phyloP scores from a whole-genome alignment of 2,888 invertebrate species.

The Athalia rosae region DNA sequence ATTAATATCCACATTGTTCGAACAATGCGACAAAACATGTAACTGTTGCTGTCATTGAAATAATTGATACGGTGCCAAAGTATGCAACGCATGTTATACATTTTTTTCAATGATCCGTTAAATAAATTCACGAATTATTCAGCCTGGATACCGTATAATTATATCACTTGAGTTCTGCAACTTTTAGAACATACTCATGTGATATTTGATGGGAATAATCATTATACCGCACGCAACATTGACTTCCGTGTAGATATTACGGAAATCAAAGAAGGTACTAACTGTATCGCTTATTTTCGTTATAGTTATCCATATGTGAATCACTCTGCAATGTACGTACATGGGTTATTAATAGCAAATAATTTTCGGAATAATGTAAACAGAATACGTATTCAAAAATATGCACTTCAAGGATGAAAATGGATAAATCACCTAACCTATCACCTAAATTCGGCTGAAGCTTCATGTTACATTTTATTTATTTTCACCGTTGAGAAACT shows the following conservation, averaged over 20 bases:
- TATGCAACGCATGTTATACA: not conserved
- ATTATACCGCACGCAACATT: slow-evolving; percentile 6
- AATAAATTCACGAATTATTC: slow-evolving; percentile 16
- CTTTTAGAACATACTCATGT: not conserved
- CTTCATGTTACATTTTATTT: no score
- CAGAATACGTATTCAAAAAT: no score
- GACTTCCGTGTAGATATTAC: not conserved
- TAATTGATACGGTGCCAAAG: slow-evolving; percentile 28
- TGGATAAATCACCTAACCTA: no score
- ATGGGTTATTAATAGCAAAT: no score
- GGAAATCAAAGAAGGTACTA: not conserved
- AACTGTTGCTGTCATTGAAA: not conserved
- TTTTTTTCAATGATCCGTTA: not conserved
- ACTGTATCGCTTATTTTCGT: not conserved
- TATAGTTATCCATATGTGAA: not conserved
- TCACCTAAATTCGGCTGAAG: no score
- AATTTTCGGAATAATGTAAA: no score
- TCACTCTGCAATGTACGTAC: not conserved
- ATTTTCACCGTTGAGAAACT: no score
- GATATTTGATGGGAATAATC: not conserved
- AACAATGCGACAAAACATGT: not conserved
- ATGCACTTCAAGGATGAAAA: no score
- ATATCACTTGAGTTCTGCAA: not conserved
- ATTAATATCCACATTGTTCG: not conserved
- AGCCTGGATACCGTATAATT: not conserved